Evolutionary conservation across 2,113 vertebrate species (phyloP).

Genomic region (Meriones unguiculatus): DNA sequence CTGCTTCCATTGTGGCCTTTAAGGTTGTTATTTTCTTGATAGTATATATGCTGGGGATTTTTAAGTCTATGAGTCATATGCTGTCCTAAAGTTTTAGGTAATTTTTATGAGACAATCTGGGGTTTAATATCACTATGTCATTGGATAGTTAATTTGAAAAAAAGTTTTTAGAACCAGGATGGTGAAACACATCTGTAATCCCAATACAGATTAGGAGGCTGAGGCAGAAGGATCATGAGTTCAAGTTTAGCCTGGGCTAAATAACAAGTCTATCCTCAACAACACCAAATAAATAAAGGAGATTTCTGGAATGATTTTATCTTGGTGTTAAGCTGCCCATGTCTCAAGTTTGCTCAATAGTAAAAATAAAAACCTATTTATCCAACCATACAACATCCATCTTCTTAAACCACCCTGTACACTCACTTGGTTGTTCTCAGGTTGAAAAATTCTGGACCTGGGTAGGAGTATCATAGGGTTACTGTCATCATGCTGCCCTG

Average conservation of each 20-base stretch:
- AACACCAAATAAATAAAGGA: background rate
- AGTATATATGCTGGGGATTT: background rate
- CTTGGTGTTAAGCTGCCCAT: background rate
- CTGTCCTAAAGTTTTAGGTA: background rate
- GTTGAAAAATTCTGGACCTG: background rate
- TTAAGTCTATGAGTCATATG: background rate
- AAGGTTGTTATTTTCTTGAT: background rate
- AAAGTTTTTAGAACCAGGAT: background rate
- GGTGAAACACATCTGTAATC: background rate
- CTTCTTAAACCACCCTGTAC: background rate
- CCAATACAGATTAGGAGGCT: background rate
- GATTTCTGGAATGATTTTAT: slow-evolving; percentile 16
- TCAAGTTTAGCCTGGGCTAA: background rate
- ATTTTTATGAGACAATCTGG: background rate
- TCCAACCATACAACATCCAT: background rate
- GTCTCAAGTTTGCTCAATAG: background rate
- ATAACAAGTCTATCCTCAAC: background rate
- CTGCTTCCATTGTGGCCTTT: background rate
- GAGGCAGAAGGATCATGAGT: background rate
- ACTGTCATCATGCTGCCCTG: too few relatives aligned
- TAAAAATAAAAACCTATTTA: background rate
- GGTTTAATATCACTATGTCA: background rate
- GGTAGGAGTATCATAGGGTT: background rate
- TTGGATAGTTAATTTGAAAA: background rate
- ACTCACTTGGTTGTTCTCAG: background rate